Percentiles rank a stretch among this genome's conserved stretches.
These are phyloP conservation scores for Barnardius zonarius DNA, from an alignment of 2,113 vertebrate genomes.

Conservation along the genomic window DNA sequence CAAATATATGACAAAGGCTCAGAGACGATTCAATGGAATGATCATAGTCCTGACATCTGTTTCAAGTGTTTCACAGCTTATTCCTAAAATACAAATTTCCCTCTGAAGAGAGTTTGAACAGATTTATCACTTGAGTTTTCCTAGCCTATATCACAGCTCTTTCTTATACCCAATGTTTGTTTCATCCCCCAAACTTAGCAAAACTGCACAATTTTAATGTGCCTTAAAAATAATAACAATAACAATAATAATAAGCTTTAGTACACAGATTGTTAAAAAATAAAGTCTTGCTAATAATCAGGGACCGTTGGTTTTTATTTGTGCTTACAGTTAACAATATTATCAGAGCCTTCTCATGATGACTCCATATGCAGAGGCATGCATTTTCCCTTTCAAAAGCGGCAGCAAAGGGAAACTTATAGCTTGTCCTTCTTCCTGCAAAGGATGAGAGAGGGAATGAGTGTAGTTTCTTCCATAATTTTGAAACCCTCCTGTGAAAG, in stretches of 20 bases:
- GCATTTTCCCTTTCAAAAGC: neutral
- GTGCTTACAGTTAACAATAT: neutral
- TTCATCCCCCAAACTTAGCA: neutral
- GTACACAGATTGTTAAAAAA: neutral
- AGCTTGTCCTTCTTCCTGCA: neutral
- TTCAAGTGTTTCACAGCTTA: conserved; percentile 47
- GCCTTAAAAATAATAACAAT: neutral
- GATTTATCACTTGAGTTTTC: conserved; percentile 43
- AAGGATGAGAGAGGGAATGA: neutral
- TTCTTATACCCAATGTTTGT: conserved; percentile 1
- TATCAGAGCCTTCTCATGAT: rapidly evolving
- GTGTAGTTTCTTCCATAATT: neutral
- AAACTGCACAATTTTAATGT: neutral
- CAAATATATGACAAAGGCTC: neutral
- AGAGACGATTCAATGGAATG: conserved; percentile 24
- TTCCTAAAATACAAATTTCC: conserved; percentile 42
- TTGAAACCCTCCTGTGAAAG: neutral
- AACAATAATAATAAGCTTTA: neutral
- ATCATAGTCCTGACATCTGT: neutral
- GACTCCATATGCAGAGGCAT: neutral
- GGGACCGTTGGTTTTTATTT: neutral
- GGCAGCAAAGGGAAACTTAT: neutral
- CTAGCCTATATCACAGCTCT: neutral
- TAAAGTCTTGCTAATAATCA: neutral
- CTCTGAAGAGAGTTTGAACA: neutral